phyloP scores from a whole-genome alignment of 1,140 invertebrate genomes.

The Drosophila funebris region DNA sequence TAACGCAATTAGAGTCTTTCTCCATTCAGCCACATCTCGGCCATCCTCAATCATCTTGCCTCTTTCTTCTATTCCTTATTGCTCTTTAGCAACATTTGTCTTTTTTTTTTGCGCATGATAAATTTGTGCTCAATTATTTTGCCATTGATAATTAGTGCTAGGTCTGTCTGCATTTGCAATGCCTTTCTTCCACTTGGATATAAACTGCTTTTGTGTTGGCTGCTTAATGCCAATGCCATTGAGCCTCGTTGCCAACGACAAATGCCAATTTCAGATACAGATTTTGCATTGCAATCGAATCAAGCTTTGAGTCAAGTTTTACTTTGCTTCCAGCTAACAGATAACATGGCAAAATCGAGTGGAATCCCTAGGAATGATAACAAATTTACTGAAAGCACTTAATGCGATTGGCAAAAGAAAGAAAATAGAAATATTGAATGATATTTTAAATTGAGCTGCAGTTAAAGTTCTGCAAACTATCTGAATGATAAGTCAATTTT shows the following conservation, averaged over 20 bases:
- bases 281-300: constrained; percentile 36
- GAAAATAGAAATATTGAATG: too few species aligned
- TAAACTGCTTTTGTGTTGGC: not conserved
- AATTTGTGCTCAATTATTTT: constrained; percentile 59
- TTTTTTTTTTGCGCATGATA: constrained; percentile 6
- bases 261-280: constrained; percentile 36
- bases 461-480: too few species aligned
- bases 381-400: not conserved
- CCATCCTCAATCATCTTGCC: constrained; percentile 3
- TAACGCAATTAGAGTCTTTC: constrained; percentile 55
- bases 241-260: constrained; percentile 39
- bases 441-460: too few species aligned
- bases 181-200: constrained; percentile 16
- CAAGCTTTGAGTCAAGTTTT: constrained; percentile 3
- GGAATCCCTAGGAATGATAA: not conserved
- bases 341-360: not conserved
- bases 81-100: not conserved
- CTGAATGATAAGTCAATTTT: too few species aligned
- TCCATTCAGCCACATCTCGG: not conserved
- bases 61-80: constrained; percentile 21
- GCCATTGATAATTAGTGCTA: constrained; percentile 69
- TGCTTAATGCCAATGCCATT: constrained; percentile 43
- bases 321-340: not conserved
- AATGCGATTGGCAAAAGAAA: too few species aligned
- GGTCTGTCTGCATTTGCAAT: constrained; percentile 30